Base-by-base conservation (phyloP, 2,797 vertebrate species). In the Sebastes vulpes region DNA sequence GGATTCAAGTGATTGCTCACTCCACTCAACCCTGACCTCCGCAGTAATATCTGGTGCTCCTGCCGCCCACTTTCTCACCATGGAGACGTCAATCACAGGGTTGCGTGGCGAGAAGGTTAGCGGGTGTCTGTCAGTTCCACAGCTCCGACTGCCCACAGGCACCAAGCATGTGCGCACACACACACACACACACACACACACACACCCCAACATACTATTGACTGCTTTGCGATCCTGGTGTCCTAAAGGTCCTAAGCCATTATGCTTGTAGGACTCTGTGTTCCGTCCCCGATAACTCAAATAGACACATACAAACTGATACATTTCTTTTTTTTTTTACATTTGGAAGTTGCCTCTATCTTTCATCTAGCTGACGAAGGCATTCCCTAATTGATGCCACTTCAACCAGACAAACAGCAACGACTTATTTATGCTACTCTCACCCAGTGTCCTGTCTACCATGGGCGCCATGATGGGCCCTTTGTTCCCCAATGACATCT, bases 11-110 rank as follows among this genome's bases (percentile, higher is more conserved):
- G 88, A 94, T 93, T 92, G 84, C 84, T 86, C 90, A 88, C 89
- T 89, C 85, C 25, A 71, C 82, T 91, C 89, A 88, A 93, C 93
- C 94, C 88, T 93, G 93, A 95, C 93, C 94, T 93, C 84, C 12
- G 16, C 89, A 77, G 86, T 93, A 92, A 93, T 92, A 92, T 92
- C 86, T 86, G 75, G 79, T 92, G 81, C 88, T 86, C 82, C 87
- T 32, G 72, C 82, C 42, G 11, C 89, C 91, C 88, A 89, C 89
- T 86, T 92, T 90, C 89, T 77, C 89, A 56, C 87, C 89, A 86
- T 75, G 61, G 86, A 92, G 70, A 92, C n/a, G 92, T 94, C 94
- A 94, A 92, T 96, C 94, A 95, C 64, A 75, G 74, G 80, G 79
- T 65, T 83, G 80, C 42, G 28, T 84, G 69, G 79, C 29, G 29